Evolutionary conservation across 2,797 vertebrate genomes (phyloP).

Genomic region (Platyrinchus mystaceus): DNA sequence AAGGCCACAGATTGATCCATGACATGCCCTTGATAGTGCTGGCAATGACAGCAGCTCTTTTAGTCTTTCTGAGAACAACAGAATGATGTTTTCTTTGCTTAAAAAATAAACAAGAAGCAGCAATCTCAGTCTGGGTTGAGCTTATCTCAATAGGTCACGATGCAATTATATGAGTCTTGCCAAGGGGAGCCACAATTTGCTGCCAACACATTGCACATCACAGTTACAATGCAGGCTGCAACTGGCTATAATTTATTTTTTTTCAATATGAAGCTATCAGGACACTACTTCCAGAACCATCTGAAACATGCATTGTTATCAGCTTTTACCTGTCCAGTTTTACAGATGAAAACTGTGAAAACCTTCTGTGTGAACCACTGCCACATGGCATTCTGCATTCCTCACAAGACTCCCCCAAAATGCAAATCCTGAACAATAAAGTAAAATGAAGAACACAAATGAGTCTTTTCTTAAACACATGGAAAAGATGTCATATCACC

Average conservation of each 20-base stretch:
- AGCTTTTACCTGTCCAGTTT: not conserved
- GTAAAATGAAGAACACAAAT: not conserved
- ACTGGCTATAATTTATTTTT: fast-evolving
- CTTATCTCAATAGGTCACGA: not conserved
- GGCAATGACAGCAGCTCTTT: not conserved
- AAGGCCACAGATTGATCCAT: not conserved
- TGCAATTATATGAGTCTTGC: not conserved
- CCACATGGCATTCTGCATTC: not conserved
- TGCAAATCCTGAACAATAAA: not conserved
- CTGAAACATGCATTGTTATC: no score
- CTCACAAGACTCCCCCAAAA: not conserved
- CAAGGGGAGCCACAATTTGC: not conserved
- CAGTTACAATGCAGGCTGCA: not conserved
- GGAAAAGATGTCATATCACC: not conserved
- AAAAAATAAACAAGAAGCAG: not conserved
- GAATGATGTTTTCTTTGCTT: not conserved
- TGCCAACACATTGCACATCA: not conserved
- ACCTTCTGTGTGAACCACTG: not conserved
- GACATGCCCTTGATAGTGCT: not conserved
- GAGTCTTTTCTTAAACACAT: not conserved
- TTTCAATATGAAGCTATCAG: not conserved
- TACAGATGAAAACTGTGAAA: not conserved
- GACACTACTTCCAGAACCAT: not conserved
- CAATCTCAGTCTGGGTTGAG: not conserved
- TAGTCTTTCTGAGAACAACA: not conserved